A percentile compares a stretch with the other conserved stretches of the same genome.
Evolutionary conservation across 2,113 vertebrate genomes (phyloP).

Genomic region (Pygoscelis adeliae): DNA sequence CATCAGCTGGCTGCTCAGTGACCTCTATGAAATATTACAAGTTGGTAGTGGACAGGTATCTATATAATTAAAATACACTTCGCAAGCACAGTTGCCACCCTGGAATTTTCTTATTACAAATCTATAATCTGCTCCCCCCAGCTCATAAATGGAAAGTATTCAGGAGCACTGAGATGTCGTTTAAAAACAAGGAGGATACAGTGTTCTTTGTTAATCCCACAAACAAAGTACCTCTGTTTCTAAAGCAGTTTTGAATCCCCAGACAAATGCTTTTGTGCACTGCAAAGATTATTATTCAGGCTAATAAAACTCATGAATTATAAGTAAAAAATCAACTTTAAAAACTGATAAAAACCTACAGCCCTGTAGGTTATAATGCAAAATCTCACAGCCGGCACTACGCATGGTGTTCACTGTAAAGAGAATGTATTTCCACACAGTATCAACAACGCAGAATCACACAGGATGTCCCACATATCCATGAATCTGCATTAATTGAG

Average conservation of each 20-base stretch:
- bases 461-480: background rate
- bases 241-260: background rate
- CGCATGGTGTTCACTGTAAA: background rate
- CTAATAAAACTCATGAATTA: background rate
- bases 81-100: constrained; percentile 14
- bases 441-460: background rate
- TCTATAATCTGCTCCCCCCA: background rate
- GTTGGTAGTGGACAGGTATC: constrained; percentile 49
- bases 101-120: constrained; percentile 30
- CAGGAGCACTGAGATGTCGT: background rate
- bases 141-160: constrained; percentile 28
- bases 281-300: background rate
- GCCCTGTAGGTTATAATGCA: background rate
- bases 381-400: background rate
- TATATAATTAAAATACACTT: constrained; percentile 48
- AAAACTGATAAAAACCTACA: background rate
- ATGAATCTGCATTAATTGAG: background rate
- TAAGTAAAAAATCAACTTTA: background rate
- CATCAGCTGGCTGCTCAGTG: constrained; percentile 19
- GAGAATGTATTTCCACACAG: background rate
- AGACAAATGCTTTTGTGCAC: background rate
- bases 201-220: background rate
- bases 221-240: constrained; percentile 17
- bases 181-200: background rate
- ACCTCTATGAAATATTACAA: constrained; percentile 27